Percentiles rank a stretch among this genome's conserved stretches.
Conservation (phyloP, 1,140 invertebrate species). For the Nebria ingens region DNA sequence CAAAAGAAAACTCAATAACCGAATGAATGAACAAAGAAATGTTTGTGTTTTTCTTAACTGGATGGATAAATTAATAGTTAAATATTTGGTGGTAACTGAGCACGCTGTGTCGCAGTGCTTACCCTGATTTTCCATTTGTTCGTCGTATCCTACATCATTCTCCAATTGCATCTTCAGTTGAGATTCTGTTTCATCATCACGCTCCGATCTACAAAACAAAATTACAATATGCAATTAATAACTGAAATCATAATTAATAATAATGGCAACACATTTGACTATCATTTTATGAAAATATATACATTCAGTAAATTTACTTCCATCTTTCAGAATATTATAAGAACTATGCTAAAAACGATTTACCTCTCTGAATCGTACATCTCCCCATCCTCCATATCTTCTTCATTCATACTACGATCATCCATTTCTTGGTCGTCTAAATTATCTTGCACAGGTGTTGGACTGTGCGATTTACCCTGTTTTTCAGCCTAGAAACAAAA, state of each 20-base stretch:
- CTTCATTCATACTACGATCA: slow-evolving; percentile 46
- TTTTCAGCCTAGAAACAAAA: slow-evolving; percentile 42
- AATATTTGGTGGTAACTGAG: too few relatives aligned
- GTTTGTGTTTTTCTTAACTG: too few relatives aligned
- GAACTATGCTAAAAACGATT: too few relatives aligned
- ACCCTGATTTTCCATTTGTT: slow-evolving; percentile 38
- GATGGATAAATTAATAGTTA: too few relatives aligned
- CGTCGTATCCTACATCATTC: slow-evolving; percentile 45
- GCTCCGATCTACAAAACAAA: slow-evolving; percentile 45
- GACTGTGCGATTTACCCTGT: slow-evolving; percentile 49
- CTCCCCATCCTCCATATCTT: slow-evolving; percentile 58
- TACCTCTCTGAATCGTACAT: slow-evolving; percentile 54
- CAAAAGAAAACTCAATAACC: too few relatives aligned
- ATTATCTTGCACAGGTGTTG: slow-evolving; percentile 45
- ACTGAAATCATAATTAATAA: background rate
- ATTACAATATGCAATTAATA: slow-evolving; percentile 14
- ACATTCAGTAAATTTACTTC: background rate
- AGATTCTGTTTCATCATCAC: slow-evolving; percentile 60
- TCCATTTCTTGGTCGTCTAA: slow-evolving; percentile 40
- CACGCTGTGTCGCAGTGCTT: slow-evolving; percentile 16
- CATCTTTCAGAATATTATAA: background rate
- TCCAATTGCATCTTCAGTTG: slow-evolving; percentile 56
- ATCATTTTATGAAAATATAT: too few relatives aligned
- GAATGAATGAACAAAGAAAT: too few relatives aligned
- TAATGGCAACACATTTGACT: slow-evolving; percentile 1